Evolutionary conservation across 2,113 vertebrate species (phyloP).

Genomic region (Paramormyrops kingsleyae): DNA sequence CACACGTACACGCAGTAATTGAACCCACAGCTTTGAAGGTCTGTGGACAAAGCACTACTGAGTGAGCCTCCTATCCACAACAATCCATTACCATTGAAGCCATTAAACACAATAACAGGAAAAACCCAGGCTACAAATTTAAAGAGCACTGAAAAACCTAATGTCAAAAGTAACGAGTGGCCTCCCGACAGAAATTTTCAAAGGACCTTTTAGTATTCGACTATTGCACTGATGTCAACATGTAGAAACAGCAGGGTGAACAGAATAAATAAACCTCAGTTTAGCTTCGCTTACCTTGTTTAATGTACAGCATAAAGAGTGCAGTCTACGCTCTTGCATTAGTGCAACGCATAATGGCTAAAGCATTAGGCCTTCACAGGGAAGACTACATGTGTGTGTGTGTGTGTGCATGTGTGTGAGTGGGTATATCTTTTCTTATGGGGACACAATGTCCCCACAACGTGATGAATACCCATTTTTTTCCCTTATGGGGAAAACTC

Average conservation of each 20-base stretch:
- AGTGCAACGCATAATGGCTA: not conserved
- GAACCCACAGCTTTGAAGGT: not conserved
- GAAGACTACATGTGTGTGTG: not conserved
- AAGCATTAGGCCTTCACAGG: not conserved
- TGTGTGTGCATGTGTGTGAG: not conserved
- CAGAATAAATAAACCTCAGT: not conserved
- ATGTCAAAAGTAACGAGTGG: not conserved
- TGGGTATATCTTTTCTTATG: too few species aligned
- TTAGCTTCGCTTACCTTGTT: not conserved
- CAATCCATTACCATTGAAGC: not conserved
- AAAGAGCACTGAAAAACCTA: not conserved
- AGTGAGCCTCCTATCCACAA: not conserved
- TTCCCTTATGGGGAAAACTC: too few species aligned
- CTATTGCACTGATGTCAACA: not conserved
- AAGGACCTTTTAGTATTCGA: not conserved
- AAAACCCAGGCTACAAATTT: not conserved
- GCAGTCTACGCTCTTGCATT: not conserved
- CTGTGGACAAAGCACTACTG: not conserved
- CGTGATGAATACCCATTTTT: too few species aligned
- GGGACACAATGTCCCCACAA: too few species aligned
- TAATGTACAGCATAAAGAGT: not conserved
- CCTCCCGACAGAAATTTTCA: not conserved
- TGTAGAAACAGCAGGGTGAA: not conserved
- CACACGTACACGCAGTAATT: not conserved
- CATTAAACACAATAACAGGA: not conserved